Conservation (phyloP, 1,140 invertebrate genomes). For the Zaprionus africanus region DNA sequence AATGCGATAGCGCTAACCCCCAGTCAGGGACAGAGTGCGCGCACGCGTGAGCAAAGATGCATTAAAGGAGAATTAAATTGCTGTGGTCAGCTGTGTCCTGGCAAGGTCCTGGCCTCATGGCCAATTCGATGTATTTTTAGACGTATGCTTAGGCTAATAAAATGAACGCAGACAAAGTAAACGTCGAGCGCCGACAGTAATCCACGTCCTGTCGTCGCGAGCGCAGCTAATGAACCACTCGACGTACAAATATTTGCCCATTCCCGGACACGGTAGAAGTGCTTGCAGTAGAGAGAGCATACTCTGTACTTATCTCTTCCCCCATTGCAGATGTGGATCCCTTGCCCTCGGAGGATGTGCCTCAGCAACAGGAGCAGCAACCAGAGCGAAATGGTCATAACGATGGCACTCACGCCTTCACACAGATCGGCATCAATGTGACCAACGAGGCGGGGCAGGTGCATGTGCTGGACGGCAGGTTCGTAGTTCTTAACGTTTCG, state of each 20-base stretch:
- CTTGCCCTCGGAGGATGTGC: conserved; percentile 59
- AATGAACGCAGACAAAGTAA: conserved; percentile 30
- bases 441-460: conserved; percentile 82
- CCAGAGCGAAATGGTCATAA: conserved; percentile 54
- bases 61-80: conserved; percentile 35
- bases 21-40: neutral
- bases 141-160: conserved; percentile 39
- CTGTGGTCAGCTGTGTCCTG: conserved; percentile 11
- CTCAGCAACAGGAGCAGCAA: conserved; percentile 13
- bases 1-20: conserved; percentile 21
- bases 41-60: conserved; percentile 10
- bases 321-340: conserved; percentile 64
- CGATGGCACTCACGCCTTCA: conserved; percentile 61
- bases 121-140: conserved; percentile 61
- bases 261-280: conserved; percentile 36
- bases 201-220: conserved; percentile 14
- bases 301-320: neutral
- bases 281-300: neutral
- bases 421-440: conserved; percentile 83
- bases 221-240: conserved; percentile 49
- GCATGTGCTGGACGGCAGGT: conserved; percentile 77
- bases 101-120: conserved; percentile 39
- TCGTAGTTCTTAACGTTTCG: conserved; percentile 71
- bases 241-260: conserved; percentile 54
- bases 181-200: conserved; percentile 13